phyloP scores from a whole-genome alignment of 2,888 invertebrate species.

The Myathropa florea region DNA sequence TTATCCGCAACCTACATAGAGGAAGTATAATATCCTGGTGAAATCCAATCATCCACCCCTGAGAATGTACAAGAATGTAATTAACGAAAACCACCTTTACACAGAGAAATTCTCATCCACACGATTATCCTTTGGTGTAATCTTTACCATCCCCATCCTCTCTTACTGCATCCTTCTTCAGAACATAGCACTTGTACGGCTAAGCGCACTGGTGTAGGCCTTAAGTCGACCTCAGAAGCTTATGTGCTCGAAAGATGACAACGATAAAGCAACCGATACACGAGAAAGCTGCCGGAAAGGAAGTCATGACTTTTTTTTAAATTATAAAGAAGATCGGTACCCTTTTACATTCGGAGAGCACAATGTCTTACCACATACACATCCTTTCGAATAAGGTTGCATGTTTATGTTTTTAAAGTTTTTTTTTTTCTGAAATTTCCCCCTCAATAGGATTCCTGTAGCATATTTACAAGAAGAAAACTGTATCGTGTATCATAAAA shows the following conservation, averaged over 20 bases:
- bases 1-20: background rate
- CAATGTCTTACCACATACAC: background rate
- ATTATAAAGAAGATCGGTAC: background rate
- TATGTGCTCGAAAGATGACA: background rate
- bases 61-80: background rate
- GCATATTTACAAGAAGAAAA: background rate
- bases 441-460: background rate
- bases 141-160: background rate
- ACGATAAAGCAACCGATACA: background rate
- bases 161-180: background rate
- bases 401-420: background rate
- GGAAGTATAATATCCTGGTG: background rate
- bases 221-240: background rate
- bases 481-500: background rate
- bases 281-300: background rate
- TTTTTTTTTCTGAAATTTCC: background rate
- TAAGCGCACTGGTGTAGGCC: background rate
- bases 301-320: background rate
- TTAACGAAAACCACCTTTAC: slow-evolving; percentile 5
- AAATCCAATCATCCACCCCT: background rate
- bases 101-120: background rate
- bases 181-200: no score
- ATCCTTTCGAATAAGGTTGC: background rate
- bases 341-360: background rate
- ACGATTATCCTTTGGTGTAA: slow-evolving; percentile 6